Conservation (phyloP, 1,140 invertebrate genomes). For the Copidosoma floridanum region DNA sequence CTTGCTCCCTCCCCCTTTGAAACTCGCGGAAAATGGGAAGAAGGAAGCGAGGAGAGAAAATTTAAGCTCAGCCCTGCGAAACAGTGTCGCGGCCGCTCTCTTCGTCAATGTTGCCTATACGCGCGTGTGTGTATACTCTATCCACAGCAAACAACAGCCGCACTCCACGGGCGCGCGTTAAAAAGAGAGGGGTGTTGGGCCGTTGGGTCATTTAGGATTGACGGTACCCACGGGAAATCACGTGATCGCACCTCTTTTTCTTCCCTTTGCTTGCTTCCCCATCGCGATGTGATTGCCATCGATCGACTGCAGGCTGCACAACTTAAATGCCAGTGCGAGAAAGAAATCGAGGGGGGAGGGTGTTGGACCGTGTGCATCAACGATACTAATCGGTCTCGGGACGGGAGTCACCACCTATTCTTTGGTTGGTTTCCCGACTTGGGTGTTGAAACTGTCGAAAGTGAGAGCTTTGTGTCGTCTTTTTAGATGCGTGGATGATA, state of each 20-base stretch:
- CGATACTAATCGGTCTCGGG: conserved; percentile 18
- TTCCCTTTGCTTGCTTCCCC: neutral
- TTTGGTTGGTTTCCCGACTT: no score
- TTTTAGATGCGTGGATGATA: no score
- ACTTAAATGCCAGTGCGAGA: conserved; percentile 29
- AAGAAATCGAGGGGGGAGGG: neutral
- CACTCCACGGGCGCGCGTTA: no score
- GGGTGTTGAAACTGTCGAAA: no score
- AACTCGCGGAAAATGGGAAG: neutral
- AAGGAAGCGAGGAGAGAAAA: neutral
- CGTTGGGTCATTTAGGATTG: conserved; percentile 44
- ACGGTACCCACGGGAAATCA: conserved; percentile 55
- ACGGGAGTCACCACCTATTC: no score
- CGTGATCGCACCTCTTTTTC: conserved; percentile 48
- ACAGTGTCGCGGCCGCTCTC: conserved; percentile 11
- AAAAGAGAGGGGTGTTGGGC: no score
- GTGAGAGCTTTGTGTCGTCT: no score
- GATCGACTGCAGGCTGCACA: conserved; percentile 38
- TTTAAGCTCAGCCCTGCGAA: no score
- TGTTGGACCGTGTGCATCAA: no score
- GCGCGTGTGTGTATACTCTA: neutral
- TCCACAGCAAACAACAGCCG: no score
- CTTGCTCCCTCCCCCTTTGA: neutral
- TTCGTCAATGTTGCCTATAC: neutral
- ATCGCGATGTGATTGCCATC: conserved; percentile 46